Base-by-base conservation (phyloP, 2,797 vertebrate species). In the Sardinella longiceps region DNA sequence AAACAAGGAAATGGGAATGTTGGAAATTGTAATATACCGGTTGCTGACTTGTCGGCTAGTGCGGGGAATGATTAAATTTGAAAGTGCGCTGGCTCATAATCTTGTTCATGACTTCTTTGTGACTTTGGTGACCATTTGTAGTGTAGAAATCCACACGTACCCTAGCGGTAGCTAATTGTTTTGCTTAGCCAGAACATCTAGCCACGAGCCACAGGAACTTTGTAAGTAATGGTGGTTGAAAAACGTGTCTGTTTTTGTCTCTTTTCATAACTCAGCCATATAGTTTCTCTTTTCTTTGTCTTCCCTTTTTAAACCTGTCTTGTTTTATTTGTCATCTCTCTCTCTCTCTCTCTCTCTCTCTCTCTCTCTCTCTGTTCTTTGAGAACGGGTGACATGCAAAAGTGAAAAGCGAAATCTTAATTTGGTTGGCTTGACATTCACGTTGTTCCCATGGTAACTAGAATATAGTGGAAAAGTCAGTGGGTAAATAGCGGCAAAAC, bases 341-440 rank as follows among this genome's bases (percentile, higher is more conserved):
- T 66, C 20, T n/a, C 23, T 20, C 53, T 56, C 15, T 56, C 53
- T 33, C 1, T 66, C 25, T 28, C 9, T 28, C 25, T 25, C 28
- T 66, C 60, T 66, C 30, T 37, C 30, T 2, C 14, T 18, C 14
- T 37, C 66, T 77, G 33, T 20, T 39, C 2, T 33, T 77, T 77
- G 30, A 77, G 33, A 37, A 30, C 10, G 15, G 33, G 33, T 77
- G 23, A 77, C 37, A 5, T 39, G 37, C 33, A 39, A 77, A 77
- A 77, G 15, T 43, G 37, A 77, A 33, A 43, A 39, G 1, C 18
- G 2, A 77, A 43, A 43, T 77, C 70, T 77, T 77, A 77, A 77
- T 77, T 77, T 77, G 70, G 70, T 37, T 39, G 37, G 70, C 70
- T 33, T 77, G 70, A 77, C 70, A 77, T 39, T 77, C 14, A 33